Base-by-base conservation (phyloP, 2,797 vertebrate genomes). In the Chloroceryle inda region DNA sequence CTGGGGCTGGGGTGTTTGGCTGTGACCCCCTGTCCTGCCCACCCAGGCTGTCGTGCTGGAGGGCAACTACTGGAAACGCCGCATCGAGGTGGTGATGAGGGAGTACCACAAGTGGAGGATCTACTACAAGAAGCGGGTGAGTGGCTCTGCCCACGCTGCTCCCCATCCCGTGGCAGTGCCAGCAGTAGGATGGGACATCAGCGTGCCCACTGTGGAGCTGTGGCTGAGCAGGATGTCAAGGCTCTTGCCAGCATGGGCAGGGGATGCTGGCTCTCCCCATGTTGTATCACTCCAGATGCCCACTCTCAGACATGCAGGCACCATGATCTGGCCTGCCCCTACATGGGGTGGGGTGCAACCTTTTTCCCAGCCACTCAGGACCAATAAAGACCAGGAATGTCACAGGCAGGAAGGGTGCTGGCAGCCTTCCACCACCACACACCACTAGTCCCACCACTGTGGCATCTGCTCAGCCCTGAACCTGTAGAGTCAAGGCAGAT, bases 91-190 rank as follows among this genome's bases (percentile, higher is more conserved):
- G 96, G 99, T 99, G 94, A 99, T 99, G 97, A 99, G 99, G 85
- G 99, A 99, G 83, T 99, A 99, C 96, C 99, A 99, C 98, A 99
- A 99, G 97, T 99, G 99, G 99, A 99, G 99, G 97, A 99, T 99
- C 97, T 99, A 99, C 97, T 99, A 99, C 94, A 99, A 99, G 98
- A 99, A 99, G 95, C 98, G 99, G 98, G 99, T 99, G 90, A 98
- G 98, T 83, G 71, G 10, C 64, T 77, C 49, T 63, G 67, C 11
- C 78, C 1, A 0, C 17, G 40, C 26, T 78, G 47, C 37, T 61
- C 14, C 33, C 22, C 3, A 1, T 35, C 27, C 77, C 6, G 2
- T 10, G 26, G 62, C 4, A 6, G 59, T 40, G 68, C 26, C 44
- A 52, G 31, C 0, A 1, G 44, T 33, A 44, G 24, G 24, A 35